Base-by-base conservation (phyloP, 2,888 invertebrate species). In the Agrilus mali region DNA sequence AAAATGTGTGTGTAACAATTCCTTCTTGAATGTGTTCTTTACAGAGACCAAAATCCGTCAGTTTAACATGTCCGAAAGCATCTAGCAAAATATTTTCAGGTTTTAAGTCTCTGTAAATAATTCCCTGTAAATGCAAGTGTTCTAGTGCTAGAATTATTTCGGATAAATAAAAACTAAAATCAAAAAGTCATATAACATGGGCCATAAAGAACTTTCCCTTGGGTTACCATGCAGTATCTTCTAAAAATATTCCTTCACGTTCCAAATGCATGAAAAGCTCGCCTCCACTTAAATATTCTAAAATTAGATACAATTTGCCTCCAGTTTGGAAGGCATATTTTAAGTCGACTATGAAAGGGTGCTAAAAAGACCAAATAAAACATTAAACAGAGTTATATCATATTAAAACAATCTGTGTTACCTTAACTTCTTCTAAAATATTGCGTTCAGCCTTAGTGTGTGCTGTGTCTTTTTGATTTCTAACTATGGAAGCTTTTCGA, bases 321-420 rank as follows among this genome's bases (percentile, higher is more conserved):
- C 90, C 94, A 46, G 98, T 99, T 85, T 99, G 99, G 71, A 99
- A 99, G 53, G 98, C 98, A 72, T 98, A 99, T 60, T 90, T 90
- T 67, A 99, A 75, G 73, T 98, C 95, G 56, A 98, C 97, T 62
- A 99, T 96, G 68, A 99, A 99, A 41, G 97, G 97, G 73, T 98
- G 97, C 92, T 96, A 73, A 34, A 73, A 72, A 45, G 45, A 50
- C 49, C 50, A 50, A 51, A 49, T 48, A 47, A 17, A 34, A 33
- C 12, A 17, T 33, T 17, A 35, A 36, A 32, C 31, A 13, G 7
- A 4, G 15, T 32, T 33, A 14, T n/a, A n/a, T n/a, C n/a, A n/a
- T n/a, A n/a, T n/a, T n/a, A n/a, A n/a, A n/a, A n/a, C n/a, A n/a
- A n/a, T 14, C 14, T 33, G 3, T 7, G 50, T 64, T 69, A 94